Evolutionary conservation across 1,140 invertebrate genomes (phyloP).

Genomic region (Coptotermes formosanus): DNA sequence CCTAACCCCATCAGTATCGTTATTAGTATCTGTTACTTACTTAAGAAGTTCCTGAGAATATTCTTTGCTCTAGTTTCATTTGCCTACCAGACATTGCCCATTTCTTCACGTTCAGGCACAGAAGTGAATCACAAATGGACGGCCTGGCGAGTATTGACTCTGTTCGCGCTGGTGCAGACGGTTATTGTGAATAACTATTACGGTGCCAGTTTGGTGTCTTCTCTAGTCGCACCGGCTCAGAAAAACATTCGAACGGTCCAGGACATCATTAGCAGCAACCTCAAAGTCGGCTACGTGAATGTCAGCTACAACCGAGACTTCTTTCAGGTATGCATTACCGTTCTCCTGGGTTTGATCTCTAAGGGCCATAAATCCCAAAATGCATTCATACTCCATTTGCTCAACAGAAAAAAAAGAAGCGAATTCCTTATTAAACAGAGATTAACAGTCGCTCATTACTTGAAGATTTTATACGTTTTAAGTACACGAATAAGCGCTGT

Average conservation of each 20-base stretch:
- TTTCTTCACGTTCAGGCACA: background rate
- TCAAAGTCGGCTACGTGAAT: constrained; percentile 21
- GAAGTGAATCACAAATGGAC: background rate
- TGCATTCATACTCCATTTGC: too few relatives aligned
- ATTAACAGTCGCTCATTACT: too few relatives aligned
- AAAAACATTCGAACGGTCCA: constrained; percentile 13
- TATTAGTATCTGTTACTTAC: too few relatives aligned
- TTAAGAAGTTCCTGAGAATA: too few relatives aligned
- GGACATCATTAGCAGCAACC: constrained; percentile 20
- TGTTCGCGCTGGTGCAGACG: background rate
- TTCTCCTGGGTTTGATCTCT: background rate
- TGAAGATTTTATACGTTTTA: too few relatives aligned
- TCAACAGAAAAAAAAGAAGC: too few relatives aligned
- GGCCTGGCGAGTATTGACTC: constrained; percentile 23
- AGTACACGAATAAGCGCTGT: too few relatives aligned
- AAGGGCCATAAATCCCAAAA: too few relatives aligned
- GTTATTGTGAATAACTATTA: constrained; percentile 24
- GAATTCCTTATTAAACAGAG: too few relatives aligned
- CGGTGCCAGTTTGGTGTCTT: constrained; percentile 23
- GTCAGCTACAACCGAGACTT: constrained; percentile 28
- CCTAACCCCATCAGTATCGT: too few relatives aligned
- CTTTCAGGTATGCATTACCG: background rate
- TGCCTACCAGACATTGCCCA: background rate
- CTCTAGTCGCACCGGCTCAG: constrained; percentile 5
- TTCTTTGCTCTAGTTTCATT: background rate